These are phyloP conservation scores for Drosophila niveifrons DNA, from an alignment of 2,888 invertebrate species.

Conservation along the genomic window DNA sequence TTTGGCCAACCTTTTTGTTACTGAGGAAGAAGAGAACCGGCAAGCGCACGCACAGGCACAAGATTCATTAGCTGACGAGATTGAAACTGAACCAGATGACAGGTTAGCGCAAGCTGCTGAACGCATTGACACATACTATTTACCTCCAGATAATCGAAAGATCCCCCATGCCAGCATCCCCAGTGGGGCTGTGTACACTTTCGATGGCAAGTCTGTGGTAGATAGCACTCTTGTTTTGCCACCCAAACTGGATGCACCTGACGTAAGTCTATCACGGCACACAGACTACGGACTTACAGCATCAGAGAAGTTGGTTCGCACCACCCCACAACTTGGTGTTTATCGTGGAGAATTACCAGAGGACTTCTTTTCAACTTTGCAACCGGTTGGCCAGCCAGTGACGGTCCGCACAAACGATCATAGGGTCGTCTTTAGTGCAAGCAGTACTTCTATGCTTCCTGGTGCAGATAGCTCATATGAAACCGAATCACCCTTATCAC, in stretches of 20 bases:
- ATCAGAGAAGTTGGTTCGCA: slow-evolving; percentile 88
- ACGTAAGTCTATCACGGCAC: slow-evolving; percentile 57
- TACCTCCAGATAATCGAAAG: slow-evolving; percentile 89
- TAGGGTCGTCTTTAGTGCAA: slow-evolving; percentile 25
- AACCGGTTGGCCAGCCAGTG: slow-evolving; percentile 63
- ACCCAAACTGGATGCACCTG: slow-evolving; percentile 78
- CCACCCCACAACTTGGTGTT: slow-evolving; percentile 90
- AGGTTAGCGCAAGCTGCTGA: slow-evolving; percentile 88
- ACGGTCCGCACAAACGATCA: slow-evolving; percentile 66
- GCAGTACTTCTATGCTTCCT: slow-evolving; percentile 26
- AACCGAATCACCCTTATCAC: slow-evolving; percentile 48
- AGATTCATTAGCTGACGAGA: slow-evolving; percentile 54
- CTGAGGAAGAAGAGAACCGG: slow-evolving; percentile 42
- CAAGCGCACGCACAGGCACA: slow-evolving; percentile 63
- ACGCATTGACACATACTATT: slow-evolving; percentile 90
- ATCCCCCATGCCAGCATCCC: slow-evolving; percentile 81
- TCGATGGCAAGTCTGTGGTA: slow-evolving; percentile 91
- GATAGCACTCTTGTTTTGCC: slow-evolving; percentile 88
- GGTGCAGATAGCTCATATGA: slow-evolving; percentile 36
- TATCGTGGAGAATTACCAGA: slow-evolving; percentile 90
- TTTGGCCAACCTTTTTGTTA: slow-evolving; percentile 53
- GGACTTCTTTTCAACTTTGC: slow-evolving; percentile 84
- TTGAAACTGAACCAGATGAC: slow-evolving; percentile 80
- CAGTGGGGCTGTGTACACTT: slow-evolving; percentile 89
- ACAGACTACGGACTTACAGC: slow-evolving; percentile 85